A percentile compares a stretch with the other conserved stretches of the same genome.
Evolutionary conservation across 2,888 invertebrate genomes (phyloP).

Genomic region (Diadromus collaris): DNA sequence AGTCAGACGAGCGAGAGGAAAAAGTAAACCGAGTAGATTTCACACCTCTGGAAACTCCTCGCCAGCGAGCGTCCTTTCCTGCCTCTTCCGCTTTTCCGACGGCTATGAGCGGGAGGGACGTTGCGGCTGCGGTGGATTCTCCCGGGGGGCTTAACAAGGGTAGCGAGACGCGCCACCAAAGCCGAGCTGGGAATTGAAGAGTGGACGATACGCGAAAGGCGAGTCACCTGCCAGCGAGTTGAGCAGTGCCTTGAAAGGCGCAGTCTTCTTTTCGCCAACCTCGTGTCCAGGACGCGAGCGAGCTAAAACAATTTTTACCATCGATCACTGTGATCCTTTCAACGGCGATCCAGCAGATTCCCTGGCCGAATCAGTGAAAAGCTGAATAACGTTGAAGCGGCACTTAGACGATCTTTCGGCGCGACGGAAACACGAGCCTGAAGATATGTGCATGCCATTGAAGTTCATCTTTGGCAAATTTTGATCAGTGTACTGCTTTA

Average conservation of each 20-base stretch:
- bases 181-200: slow-evolving; percentile 27
- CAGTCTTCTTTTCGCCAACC: background rate
- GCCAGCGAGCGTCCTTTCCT: slow-evolving; percentile 55
- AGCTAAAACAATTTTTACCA: background rate
- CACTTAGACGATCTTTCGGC: too few species aligned
- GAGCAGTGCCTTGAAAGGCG: slow-evolving; percentile 3
- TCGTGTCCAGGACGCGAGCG: background rate
- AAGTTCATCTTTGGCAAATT: too few species aligned
- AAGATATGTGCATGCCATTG: too few species aligned
- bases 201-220: slow-evolving; percentile 33
- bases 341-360: background rate
- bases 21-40: slow-evolving; percentile 50
- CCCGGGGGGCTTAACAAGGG: slow-evolving; percentile 20
- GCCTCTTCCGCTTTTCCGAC: slow-evolving; percentile 40
- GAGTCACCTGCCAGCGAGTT: background rate
- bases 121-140: background rate
- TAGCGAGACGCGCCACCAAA: slow-evolving; percentile 2
- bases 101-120: background rate
- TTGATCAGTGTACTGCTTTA: too few species aligned
- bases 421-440: too few species aligned
- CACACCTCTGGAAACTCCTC: slow-evolving; percentile 58
- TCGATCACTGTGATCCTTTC: background rate
- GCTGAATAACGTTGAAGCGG: too few species aligned
- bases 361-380: too few species aligned
- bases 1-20: background rate